Evolutionary conservation across 2,797 vertebrate genomes (phyloP).

Genomic region (Paramormyrops hopkinsi): DNA sequence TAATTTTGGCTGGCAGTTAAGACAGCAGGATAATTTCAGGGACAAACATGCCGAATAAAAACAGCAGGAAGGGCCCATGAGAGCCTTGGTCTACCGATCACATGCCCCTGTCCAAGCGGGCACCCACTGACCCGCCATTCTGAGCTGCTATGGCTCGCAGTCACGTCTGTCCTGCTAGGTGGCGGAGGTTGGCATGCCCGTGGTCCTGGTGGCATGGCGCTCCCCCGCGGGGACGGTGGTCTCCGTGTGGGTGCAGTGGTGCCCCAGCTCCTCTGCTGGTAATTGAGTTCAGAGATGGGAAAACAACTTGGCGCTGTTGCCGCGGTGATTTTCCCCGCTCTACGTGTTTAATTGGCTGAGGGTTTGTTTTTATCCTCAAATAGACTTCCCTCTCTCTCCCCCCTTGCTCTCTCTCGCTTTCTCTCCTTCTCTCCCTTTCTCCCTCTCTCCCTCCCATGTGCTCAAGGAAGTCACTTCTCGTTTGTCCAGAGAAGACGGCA

Average conservation of each 20-base stretch:
- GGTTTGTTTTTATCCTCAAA: slow-evolving; percentile 28
- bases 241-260: not conserved
- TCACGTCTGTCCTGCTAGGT: slow-evolving; percentile 57
- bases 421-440: not conserved
- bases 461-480: not conserved
- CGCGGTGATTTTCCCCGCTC: slow-evolving; percentile 22
- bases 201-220: slow-evolving; percentile 46
- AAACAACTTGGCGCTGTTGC: slow-evolving; percentile 33
- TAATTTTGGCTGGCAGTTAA: slow-evolving; percentile 53
- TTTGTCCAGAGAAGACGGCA: not conserved
- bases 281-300: slow-evolving; percentile 48
- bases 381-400: slow-evolving; percentile 14
- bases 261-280: slow-evolving; percentile 14
- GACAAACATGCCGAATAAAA: not conserved
- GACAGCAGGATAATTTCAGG: slow-evolving; percentile 19
- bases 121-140: slow-evolving; percentile 14
- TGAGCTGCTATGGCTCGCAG: slow-evolving; percentile 44
- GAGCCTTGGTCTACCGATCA: slow-evolving; percentile 53
- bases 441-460: not conserved
- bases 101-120: slow-evolving; percentile 36
- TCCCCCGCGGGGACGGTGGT: slow-evolving; percentile 29
- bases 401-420: not conserved
- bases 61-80: slow-evolving; percentile 28
- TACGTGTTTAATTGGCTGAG: slow-evolving; percentile 27
- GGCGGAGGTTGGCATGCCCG: slow-evolving; percentile 59